Evolutionary conservation across 2,113 vertebrate species (phyloP).

Genomic region (Nanger granti): DNA sequence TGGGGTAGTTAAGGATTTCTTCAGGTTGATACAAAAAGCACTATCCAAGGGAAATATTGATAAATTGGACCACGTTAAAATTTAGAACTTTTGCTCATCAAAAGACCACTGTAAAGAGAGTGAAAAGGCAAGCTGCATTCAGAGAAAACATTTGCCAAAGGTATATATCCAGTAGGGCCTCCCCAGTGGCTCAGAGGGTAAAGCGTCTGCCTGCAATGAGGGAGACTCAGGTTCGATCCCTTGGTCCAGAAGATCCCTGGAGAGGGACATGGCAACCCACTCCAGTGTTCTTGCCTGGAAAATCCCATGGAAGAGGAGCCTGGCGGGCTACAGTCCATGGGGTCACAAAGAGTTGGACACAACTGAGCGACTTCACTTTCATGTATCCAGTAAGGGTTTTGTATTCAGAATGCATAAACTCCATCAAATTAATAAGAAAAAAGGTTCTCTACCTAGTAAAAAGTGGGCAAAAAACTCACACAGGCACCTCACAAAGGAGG

Average conservation of each 20-base stretch:
- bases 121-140: not conserved
- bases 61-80: not conserved
- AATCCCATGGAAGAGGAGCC: not conserved
- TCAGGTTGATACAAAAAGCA: not conserved
- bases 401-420: not conserved
- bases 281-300: not conserved
- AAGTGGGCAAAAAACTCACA: not conserved
- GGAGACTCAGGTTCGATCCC: not conserved
- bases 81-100: not conserved
- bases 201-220: not conserved
- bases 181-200: not conserved
- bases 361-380: not conserved
- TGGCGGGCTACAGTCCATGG: not conserved
- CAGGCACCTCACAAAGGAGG: not conserved
- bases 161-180: not conserved
- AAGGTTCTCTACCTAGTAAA: not conserved
- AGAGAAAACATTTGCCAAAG: not conserved
- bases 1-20: not conserved
- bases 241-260: not conserved
- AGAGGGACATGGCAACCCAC: not conserved
- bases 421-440: not conserved
- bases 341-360: fast-evolving
- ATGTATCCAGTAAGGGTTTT: not conserved
- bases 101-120: not conserved
- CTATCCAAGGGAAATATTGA: not conserved